Evolutionary conservation across 2,888 invertebrate species (phyloP).

Genomic region (Drosophila neotestacea): DNA sequence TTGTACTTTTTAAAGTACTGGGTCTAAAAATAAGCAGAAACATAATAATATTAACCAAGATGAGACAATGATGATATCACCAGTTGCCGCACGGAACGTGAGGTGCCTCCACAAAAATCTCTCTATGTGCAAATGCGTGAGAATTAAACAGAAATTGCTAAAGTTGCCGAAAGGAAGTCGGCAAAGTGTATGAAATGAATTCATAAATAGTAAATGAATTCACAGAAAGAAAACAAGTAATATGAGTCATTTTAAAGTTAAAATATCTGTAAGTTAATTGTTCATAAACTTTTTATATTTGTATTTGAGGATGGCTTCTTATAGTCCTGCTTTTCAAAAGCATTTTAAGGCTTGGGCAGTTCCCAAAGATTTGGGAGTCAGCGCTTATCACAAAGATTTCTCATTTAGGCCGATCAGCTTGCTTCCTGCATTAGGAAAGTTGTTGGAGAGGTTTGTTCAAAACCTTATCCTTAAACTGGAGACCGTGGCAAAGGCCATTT

Average conservation of each 20-base stretch:
- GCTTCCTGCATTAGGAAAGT: too few relatives aligned
- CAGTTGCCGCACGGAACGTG: conserved; percentile 59
- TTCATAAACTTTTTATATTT: neutral
- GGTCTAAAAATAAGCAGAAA: conserved; percentile 9
- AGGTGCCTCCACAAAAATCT: conserved; percentile 52
- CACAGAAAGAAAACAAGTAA: neutral
- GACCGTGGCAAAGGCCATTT: too few relatives aligned
- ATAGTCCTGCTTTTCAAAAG: too few relatives aligned
- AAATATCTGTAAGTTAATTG: neutral
- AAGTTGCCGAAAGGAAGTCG: conserved; percentile 42
- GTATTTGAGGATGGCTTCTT: too few relatives aligned
- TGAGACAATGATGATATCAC: conserved; percentile 69
- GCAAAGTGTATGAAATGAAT: conserved; percentile 40
- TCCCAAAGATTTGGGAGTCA: too few relatives aligned
- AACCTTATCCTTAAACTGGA: too few relatives aligned
- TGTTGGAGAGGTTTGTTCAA: too few relatives aligned
- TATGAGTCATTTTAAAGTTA: neutral
- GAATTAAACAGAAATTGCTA: conserved; percentile 39
- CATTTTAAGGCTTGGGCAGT: too few relatives aligned
- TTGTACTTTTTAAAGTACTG: too few relatives aligned
- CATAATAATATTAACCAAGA: conserved; percentile 39
- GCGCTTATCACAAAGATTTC: too few relatives aligned
- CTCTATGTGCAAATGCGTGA: conserved; percentile 38
- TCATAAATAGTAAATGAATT: conserved; percentile 27
- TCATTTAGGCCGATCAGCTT: too few relatives aligned